These are phyloP conservation scores for Gallinago undulata DNA, from an alignment of 2,113 vertebrate species.

Conservation along the genomic window DNA sequence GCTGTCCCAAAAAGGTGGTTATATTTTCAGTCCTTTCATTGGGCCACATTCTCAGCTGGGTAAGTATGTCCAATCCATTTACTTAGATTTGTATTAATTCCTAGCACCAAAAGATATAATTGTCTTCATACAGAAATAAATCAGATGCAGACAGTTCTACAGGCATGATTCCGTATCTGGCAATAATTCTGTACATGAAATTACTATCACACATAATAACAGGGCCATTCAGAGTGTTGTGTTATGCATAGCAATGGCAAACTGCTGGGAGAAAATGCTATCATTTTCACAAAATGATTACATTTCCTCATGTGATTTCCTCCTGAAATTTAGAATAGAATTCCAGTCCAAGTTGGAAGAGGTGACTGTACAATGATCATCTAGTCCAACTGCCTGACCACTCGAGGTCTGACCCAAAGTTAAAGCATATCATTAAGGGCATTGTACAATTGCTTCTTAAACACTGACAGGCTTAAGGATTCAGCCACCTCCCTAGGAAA, in stretches of 20 bases:
- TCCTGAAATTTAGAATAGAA: neutral
- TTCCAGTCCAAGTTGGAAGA: neutral
- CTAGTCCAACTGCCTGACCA: too few relatives aligned
- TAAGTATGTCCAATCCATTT: neutral
- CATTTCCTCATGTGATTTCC: neutral
- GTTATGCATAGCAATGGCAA: neutral
- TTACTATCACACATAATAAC: neutral
- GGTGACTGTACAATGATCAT: rapidly evolving
- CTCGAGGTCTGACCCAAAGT: neutral
- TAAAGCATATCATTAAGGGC: neutral
- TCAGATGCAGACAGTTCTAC: neutral
- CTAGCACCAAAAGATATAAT: neutral
- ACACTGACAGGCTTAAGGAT: neutral
- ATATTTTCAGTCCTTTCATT: neutral
- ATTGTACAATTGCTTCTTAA: neutral
- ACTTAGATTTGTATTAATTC: neutral
- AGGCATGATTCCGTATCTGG: neutral
- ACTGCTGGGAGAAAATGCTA: neutral
- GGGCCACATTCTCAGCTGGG: neutral
- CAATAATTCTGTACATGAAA: neutral
- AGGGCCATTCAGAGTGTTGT: neutral
- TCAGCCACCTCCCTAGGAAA: neutral
- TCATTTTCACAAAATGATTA: neutral
- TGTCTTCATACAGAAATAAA: neutral
- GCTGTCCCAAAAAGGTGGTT: neutral